Conservation (phyloP, 1,140 invertebrate genomes). For the Drosophila bocqueti region DNA sequence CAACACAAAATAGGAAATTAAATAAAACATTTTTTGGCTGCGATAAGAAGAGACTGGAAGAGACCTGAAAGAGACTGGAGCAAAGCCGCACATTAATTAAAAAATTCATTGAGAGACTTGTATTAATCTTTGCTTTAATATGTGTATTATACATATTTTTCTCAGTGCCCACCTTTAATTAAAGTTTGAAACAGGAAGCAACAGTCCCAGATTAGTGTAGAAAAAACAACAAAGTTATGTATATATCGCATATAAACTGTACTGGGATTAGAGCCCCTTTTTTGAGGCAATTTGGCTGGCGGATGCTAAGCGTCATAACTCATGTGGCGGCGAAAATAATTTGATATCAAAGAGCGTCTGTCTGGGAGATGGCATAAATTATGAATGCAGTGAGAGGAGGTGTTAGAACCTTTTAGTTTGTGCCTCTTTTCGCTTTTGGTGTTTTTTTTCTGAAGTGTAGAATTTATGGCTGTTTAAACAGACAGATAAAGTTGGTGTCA, state of each 20-base stretch:
- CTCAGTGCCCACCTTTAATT: constrained; percentile 40
- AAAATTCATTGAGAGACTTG: not conserved
- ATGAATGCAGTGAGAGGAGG: constrained; percentile 54
- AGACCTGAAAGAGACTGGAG: not conserved
- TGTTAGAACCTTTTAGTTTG: constrained; percentile 72
- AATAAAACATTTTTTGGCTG: not conserved
- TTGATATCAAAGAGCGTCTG: constrained; percentile 71
- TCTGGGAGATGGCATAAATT: constrained; percentile 70
- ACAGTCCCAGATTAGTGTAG: constrained; percentile 1
- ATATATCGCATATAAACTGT: constrained; percentile 12
- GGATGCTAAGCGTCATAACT: constrained; percentile 70
- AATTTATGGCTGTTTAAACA: constrained; percentile 78
- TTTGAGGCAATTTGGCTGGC: constrained; percentile 55
- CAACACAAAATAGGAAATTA: not conserved
- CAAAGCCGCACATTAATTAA: not conserved
- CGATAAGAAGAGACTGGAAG: not conserved
- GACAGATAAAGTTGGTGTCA: constrained; percentile 71
- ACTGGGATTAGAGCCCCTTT: constrained; percentile 24
- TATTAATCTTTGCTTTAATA: not conserved
- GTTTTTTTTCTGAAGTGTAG: constrained; percentile 31
- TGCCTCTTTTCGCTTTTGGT: not conserved
- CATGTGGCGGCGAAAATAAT: constrained; percentile 67
- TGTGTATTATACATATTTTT: not conserved
- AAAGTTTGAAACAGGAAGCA: constrained; percentile 57
- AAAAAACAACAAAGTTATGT: constrained; percentile 29